Conservation (phyloP, 2,888 invertebrate genomes). For the Idaea dimidiata region DNA sequence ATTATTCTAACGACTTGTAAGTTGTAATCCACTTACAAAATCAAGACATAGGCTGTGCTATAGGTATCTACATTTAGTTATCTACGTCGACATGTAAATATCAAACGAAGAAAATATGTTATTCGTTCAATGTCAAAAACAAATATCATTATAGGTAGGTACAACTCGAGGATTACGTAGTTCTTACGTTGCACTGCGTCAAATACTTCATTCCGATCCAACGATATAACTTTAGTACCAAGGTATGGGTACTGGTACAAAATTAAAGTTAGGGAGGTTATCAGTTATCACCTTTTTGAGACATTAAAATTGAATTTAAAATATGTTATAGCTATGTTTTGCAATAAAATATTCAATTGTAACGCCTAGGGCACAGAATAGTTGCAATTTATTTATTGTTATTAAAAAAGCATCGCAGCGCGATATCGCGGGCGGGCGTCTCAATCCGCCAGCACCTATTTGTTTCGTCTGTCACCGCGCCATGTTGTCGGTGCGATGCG, state of each 20-base stretch:
- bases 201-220: neutral
- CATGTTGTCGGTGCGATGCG: conserved; percentile 60
- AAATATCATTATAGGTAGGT: neutral
- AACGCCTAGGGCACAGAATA: conserved; percentile 15
- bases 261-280: neutral
- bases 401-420: conserved; percentile 65
- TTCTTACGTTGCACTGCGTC: conserved; percentile 1
- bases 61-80: neutral
- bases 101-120: neutral
- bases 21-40: too few species aligned
- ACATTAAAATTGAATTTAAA: neutral
- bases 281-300: neutral
- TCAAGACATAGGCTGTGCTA: too few species aligned
- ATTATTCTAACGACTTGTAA: too few species aligned
- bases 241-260: neutral
- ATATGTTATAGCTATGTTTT: neutral
- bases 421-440: conserved; percentile 61
- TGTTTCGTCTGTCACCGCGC: conserved; percentile 61
- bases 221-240: too few species aligned
- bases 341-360: neutral
- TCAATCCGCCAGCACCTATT: conserved; percentile 59
- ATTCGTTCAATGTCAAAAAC: neutral
- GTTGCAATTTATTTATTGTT: conserved; percentile 70
- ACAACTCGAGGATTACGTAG: neutral
- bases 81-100: neutral